Evolutionary conservation across 2,113 vertebrate genomes (phyloP).

Genomic region (Syrrhaptes paradoxus): DNA sequence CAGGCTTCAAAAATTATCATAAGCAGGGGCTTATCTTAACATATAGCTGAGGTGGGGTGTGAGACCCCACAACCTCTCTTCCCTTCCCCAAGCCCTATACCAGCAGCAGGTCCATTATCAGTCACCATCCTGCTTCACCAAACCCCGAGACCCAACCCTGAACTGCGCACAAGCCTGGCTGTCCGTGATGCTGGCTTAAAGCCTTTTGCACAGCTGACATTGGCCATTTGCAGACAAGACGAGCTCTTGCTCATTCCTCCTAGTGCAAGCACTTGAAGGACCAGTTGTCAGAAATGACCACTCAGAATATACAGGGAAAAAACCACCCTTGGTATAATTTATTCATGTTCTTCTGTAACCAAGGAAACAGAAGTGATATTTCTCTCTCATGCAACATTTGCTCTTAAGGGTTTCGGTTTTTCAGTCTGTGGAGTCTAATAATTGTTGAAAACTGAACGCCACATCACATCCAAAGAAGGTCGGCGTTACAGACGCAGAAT

Average conservation of each 20-base stretch:
- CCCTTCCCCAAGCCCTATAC: rapidly evolving
- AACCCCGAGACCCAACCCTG: not conserved
- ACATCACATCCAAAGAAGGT: not conserved
- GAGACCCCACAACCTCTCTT: rapidly evolving
- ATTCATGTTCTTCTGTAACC: conserved; percentile 57
- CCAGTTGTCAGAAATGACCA: conserved; percentile 15
- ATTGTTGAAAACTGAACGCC: not conserved
- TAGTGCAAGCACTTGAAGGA: not conserved
- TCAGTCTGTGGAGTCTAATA: not conserved
- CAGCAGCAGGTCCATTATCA: not conserved
- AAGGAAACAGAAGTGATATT: conserved; percentile 44
- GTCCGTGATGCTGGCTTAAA: not conserved
- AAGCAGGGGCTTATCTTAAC: not conserved
- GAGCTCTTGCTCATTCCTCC: not conserved
- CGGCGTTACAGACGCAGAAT: not conserved
- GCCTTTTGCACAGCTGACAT: rapidly evolving
- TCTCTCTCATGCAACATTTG: not conserved
- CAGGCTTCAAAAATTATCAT: not conserved
- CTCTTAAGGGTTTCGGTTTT: not conserved
- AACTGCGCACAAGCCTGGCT: rapidly evolving
- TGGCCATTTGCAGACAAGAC: not conserved
- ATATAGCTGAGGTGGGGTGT: rapidly evolving
- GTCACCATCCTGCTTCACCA: not conserved
- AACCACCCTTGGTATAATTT: conserved; percentile 17
- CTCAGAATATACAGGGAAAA: not conserved